Evolutionary conservation across 2,797 vertebrate species (phyloP).

Genomic region (Megalops cyprinoides): DNA sequence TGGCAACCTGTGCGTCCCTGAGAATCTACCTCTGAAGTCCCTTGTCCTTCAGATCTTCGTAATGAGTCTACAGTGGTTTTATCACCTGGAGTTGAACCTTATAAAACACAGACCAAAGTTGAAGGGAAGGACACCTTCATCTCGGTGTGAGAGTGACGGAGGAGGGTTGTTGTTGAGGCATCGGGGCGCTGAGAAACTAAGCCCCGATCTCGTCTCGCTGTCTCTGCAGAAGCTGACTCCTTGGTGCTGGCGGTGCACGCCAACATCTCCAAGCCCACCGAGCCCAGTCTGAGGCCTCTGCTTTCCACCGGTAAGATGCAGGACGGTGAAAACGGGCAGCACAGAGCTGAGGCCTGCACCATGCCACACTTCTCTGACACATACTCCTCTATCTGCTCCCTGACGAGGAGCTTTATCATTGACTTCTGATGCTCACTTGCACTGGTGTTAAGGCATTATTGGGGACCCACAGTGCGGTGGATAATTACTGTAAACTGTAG

Average conservation of each 20-base stretch:
- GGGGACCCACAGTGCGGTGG: neutral
- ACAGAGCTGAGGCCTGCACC: neutral
- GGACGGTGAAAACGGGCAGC: neutral
- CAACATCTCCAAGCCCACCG: neutral
- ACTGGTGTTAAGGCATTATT: too few species aligned
- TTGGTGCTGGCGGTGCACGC: neutral
- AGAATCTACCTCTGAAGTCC: too few species aligned
- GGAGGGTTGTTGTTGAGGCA: neutral
- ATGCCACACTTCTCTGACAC: too few species aligned
- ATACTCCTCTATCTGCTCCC: too few species aligned
- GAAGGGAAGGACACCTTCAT: neutral
- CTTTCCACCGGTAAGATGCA: constrained; percentile 31
- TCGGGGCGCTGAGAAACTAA: neutral
- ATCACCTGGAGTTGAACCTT: too few species aligned
- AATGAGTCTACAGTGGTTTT: too few species aligned
- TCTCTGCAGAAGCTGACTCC: neutral
- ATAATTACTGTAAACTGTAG: neutral
- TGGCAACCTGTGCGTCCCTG: too few species aligned
- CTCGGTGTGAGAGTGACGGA: neutral
- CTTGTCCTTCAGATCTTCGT: too few species aligned
- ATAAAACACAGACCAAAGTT: too few species aligned
- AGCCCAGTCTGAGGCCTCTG: constrained; percentile 8
- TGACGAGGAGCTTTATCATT: too few species aligned
- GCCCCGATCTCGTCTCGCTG: neutral
- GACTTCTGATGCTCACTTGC: too few species aligned